Percentiles rank a stretch among this genome's conserved stretches.
Evolutionary conservation across 2,113 vertebrate genomes (phyloP).

Genomic region (Sinocyclocheilus maitianheensis): DNA sequence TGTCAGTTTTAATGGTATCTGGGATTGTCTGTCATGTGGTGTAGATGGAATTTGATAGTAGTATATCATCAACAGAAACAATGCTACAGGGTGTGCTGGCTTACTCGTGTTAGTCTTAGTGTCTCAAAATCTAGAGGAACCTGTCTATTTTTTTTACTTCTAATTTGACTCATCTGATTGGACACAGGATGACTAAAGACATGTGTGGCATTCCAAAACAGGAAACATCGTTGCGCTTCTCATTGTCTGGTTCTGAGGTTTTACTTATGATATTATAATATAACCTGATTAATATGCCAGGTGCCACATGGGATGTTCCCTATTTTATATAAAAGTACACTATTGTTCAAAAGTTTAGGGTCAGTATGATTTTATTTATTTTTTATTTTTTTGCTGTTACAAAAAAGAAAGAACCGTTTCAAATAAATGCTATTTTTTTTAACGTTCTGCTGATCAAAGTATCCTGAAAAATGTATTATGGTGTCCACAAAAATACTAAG

Average conservation of each 20-base stretch:
- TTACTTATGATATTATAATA: neutral
- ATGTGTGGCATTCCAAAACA: constrained; percentile 19
- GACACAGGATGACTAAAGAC: neutral
- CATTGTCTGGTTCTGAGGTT: neutral
- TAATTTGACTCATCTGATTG: neutral
- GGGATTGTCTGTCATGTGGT: neutral
- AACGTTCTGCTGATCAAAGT: neutral
- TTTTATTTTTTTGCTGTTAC: too few species aligned
- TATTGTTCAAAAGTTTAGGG: neutral
- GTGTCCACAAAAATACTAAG: neutral
- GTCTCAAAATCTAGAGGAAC: neutral
- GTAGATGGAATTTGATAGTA: neutral
- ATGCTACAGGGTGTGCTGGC: neutral
- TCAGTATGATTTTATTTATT: too few species aligned
- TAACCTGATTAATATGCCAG: neutral
- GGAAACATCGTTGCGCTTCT: neutral
- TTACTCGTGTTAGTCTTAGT: neutral
- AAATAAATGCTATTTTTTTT: too few species aligned
- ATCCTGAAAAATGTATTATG: neutral
- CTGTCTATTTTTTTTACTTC: neutral
- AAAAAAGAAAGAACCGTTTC: too few species aligned
- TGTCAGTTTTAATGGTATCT: neutral
- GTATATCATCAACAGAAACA: neutral
- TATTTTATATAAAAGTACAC: neutral
- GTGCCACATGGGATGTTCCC: neutral